Evolutionary conservation across 37 sponge, comb jelly and placozoan genomes (phyloP).

Genomic region (Agelas oroides): DNA sequence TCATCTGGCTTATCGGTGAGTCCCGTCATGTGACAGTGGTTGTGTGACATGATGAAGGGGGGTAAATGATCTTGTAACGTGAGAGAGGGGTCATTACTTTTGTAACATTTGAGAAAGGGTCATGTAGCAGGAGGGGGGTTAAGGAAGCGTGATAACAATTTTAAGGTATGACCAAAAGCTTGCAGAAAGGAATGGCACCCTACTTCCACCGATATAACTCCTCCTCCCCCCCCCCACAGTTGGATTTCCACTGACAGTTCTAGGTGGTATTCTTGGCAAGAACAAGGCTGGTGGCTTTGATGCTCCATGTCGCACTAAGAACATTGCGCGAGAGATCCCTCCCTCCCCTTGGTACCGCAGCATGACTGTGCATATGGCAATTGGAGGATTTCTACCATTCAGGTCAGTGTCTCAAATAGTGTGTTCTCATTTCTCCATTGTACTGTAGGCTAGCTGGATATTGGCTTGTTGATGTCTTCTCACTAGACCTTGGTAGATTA

Average conservation of each 20-base stretch:
- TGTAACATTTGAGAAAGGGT: no score
- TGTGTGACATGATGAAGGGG: no score
- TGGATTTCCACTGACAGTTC: constrained; percentile 90
- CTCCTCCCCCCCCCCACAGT: constrained; percentile 41
- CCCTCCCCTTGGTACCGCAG: constrained; percentile 82
- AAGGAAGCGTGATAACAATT: no score
- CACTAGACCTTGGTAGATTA: not conserved
- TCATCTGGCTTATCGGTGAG: constrained; percentile 86
- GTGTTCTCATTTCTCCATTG: no score
- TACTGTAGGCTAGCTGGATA: no score
- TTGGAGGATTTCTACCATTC: constrained; percentile 93
- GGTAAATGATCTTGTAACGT: no score
- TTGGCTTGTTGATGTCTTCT: not conserved
- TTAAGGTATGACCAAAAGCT: no score
- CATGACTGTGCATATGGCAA: constrained; percentile 69
- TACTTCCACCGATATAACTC: no score
- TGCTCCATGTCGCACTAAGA: constrained; percentile 96
- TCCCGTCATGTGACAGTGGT: not conserved
- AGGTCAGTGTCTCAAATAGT: constrained; percentile 39
- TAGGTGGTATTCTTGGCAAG: constrained; percentile 95
- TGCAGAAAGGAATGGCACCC: no score
- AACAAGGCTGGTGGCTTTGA: constrained; percentile 78
- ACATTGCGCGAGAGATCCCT: constrained; percentile 91
- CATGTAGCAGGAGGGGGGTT: no score
- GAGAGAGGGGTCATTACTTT: no score